Conservation (phyloP, 1,140 invertebrate genomes). For the Penaeus chinensis region DNA sequence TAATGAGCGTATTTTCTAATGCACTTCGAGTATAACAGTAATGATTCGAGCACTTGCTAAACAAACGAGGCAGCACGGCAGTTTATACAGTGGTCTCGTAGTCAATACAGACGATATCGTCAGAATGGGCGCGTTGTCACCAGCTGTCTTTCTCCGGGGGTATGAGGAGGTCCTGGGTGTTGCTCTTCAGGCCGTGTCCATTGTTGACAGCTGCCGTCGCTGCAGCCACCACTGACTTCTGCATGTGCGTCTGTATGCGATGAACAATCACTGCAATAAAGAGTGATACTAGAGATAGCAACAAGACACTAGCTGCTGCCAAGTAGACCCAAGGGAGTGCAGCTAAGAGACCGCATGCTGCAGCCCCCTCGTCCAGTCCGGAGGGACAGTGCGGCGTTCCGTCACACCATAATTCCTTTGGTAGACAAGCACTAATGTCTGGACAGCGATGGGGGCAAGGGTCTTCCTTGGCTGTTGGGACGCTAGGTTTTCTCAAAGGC, state of each 20-base stretch:
- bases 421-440: slow-evolving; percentile 59
- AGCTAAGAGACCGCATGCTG: slow-evolving; percentile 62
- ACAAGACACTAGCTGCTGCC: slow-evolving; percentile 49
- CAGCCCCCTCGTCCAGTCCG: slow-evolving; percentile 84
- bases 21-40: not conserved
- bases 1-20: not conserved
- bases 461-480: slow-evolving; percentile 23
- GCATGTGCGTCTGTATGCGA: slow-evolving; percentile 32
- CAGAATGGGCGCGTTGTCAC: slow-evolving; percentile 61
- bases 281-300: slow-evolving; percentile 53
- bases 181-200: slow-evolving; percentile 52
- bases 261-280: slow-evolving; percentile 62
- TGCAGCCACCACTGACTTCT: slow-evolving; percentile 46
- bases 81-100: slow-evolving; percentile 63
- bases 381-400: slow-evolving; percentile 86
- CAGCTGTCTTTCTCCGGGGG: slow-evolving; percentile 56
- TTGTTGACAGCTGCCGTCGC: slow-evolving; percentile 58
- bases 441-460: slow-evolving; percentile 55
- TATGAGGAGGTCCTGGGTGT: slow-evolving; percentile 52
- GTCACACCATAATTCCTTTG: slow-evolving; percentile 83
- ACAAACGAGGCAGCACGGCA: slow-evolving; percentile 9
- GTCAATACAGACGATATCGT: slow-evolving; percentile 57
- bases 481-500: slow-evolving; percentile 24
- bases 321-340: slow-evolving; percentile 58
- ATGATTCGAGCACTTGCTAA: not conserved